Percentiles rank a stretch among this genome's conserved stretches.
These are phyloP conservation scores for Amblyjoppa proteus DNA, from an alignment of 2,888 invertebrate species.

Conservation along the genomic window DNA sequence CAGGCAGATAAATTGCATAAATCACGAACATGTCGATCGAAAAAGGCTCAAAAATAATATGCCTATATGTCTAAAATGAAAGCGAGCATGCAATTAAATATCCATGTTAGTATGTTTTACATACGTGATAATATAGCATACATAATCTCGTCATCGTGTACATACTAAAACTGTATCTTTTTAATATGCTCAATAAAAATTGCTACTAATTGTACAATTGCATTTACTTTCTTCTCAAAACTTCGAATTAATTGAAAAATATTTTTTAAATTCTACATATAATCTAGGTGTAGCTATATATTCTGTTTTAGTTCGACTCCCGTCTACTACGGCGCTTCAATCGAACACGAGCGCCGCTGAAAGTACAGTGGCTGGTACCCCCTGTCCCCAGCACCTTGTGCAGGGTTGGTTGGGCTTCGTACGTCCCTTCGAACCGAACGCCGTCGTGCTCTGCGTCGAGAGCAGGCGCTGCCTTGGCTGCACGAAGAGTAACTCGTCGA, in stretches of 20 bases:
- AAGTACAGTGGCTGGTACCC: no score
- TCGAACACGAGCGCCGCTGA: no score
- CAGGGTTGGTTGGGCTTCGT: background rate
- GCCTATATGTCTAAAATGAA: background rate
- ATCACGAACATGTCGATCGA: background rate
- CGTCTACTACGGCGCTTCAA: no score
- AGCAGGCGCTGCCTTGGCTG: constrained; percentile 12
- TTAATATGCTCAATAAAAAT: background rate
- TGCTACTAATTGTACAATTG: background rate
- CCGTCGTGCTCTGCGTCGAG: no score
- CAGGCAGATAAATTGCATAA: constrained; percentile 1
- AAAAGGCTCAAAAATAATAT: background rate
- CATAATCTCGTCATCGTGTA: background rate
- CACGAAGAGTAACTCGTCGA: background rate
- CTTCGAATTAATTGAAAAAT: background rate
- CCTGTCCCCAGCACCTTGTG: background rate
- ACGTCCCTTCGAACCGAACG: background rate
- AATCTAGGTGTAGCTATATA: no score
- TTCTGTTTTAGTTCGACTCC: no score
- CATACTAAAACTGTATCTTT: background rate
- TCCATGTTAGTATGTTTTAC: background rate
- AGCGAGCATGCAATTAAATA: background rate
- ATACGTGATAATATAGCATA: background rate
- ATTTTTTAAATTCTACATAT: background rate
- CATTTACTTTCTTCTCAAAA: background rate